Conservation (phyloP, 2,888 invertebrate genomes). For the Xanthia togata region DNA sequence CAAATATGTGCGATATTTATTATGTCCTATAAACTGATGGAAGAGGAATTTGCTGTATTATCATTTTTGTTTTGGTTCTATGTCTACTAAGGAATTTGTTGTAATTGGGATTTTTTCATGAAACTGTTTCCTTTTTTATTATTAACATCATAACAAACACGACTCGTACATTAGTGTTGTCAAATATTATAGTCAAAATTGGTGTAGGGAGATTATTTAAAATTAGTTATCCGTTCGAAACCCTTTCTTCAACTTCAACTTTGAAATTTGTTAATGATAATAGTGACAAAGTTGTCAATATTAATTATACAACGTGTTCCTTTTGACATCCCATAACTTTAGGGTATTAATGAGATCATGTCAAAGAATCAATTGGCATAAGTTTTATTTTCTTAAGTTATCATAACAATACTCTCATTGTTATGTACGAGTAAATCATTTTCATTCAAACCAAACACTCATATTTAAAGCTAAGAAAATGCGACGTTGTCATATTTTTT, state of each 20-base stretch:
- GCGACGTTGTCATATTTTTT: no score
- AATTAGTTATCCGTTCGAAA: neutral
- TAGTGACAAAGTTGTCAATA: slow-evolving; percentile 1
- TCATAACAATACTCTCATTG: no score
- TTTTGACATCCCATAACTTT: no score
- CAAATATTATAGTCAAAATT: neutral
- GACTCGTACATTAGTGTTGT: neutral
- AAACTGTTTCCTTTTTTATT: neutral
- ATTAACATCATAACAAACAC: neutral
- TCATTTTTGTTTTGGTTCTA: slow-evolving; percentile 28
- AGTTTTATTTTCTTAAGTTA: no score
- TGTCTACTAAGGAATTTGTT: slow-evolving; percentile 34
- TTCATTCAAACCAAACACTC: no score
- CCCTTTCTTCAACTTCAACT: neutral
- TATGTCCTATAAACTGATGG: slow-evolving; percentile 44
- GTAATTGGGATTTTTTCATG: slow-evolving; percentile 11
- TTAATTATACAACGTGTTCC: neutral
- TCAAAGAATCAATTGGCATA: no score
- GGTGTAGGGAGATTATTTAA: slow-evolving; percentile 5
- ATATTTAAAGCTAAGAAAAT: no score
- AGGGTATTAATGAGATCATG: no score
- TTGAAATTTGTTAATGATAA: neutral
- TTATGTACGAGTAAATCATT: no score
- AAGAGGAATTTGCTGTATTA: slow-evolving; percentile 43
- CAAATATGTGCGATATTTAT: slow-evolving; percentile 48